A percentile compares a stretch with the other conserved stretches of the same genome.
phyloP scores from a whole-genome alignment of 2,888 invertebrate genomes.

The Troglohyphantes excavatus region DNA sequence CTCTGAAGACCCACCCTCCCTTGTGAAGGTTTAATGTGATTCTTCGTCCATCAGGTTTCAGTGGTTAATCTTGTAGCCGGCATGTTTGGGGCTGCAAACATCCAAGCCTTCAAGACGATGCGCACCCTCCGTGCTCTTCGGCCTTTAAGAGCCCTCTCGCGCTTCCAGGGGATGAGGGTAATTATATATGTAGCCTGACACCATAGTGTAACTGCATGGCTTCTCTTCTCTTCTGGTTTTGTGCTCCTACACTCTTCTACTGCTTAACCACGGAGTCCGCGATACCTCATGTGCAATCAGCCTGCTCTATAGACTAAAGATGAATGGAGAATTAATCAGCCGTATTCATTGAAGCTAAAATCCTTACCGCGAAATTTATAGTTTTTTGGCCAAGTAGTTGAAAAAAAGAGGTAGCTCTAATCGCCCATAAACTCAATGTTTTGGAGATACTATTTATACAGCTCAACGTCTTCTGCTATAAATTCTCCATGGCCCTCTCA shows the following conservation, averaged over 20 bases:
- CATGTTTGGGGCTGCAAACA: slow-evolving; percentile 91
- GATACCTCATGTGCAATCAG: slow-evolving; percentile 39
- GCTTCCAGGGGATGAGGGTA: slow-evolving; percentile 98
- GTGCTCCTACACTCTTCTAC: too few relatives aligned
- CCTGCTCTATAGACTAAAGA: too few relatives aligned
- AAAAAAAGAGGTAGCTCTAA: too few relatives aligned
- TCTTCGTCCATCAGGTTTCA: slow-evolving; percentile 87
- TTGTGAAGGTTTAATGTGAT: slow-evolving; percentile 58
- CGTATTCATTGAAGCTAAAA: too few relatives aligned
- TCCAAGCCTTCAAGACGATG: slow-evolving; percentile 95
- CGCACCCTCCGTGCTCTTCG: slow-evolving; percentile 94
- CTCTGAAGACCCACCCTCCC: slow-evolving; percentile 21
- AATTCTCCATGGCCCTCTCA: too few relatives aligned
- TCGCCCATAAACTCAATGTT: too few relatives aligned
- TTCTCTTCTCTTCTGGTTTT: neutral
- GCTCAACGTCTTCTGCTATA: too few relatives aligned
- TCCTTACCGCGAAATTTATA: too few relatives aligned
- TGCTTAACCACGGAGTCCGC: neutral
- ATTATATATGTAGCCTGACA: slow-evolving; percentile 83
- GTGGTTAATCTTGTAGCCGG: slow-evolving; percentile 94
- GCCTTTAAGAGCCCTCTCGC: slow-evolving; percentile 89
- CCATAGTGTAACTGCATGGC: slow-evolving; percentile 74
- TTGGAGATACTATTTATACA: too few relatives aligned
- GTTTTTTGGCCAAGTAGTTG: too few relatives aligned
- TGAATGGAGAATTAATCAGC: too few relatives aligned